Evolutionary conservation across 2,888 invertebrate genomes (phyloP).

Genomic region (Stenotaenia linearis): DNA sequence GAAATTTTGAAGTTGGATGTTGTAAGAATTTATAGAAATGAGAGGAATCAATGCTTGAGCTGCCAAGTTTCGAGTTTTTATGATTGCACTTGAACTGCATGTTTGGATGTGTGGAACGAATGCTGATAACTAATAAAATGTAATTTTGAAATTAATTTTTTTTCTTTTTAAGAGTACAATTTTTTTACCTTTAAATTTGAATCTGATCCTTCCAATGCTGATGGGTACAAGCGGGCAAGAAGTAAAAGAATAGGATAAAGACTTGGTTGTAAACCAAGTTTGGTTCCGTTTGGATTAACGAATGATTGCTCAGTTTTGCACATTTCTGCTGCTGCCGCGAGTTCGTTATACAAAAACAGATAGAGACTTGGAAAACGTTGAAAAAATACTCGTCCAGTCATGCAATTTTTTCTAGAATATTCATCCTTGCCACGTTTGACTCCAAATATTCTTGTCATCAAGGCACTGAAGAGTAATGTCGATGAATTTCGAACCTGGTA

Average conservation of each 20-base stretch:
- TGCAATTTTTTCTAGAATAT: slow-evolving; percentile 46
- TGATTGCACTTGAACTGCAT: slow-evolving; percentile 61
- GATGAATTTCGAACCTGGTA: slow-evolving; percentile 63
- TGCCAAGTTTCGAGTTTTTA: slow-evolving; percentile 65
- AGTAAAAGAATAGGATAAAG: slow-evolving; percentile 72
- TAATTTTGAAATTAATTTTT: background rate
- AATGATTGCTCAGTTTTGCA: background rate
- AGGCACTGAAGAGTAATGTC: slow-evolving; percentile 72
- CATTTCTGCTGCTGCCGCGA: slow-evolving; percentile 42
- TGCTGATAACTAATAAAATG: slow-evolving; percentile 54
- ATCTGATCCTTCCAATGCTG: slow-evolving; percentile 63
- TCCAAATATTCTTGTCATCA: slow-evolving; percentile 81
- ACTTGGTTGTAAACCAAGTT: slow-evolving; percentile 52
- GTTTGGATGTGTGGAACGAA: slow-evolving; percentile 60
- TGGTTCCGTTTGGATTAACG: slow-evolving; percentile 26
- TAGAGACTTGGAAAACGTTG: slow-evolving; percentile 61
- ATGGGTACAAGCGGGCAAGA: slow-evolving; percentile 70
- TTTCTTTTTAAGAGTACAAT: background rate
- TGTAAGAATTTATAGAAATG: slow-evolving; percentile 49
- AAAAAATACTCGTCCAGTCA: slow-evolving; percentile 66
- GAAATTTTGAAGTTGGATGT: slow-evolving; percentile 44
- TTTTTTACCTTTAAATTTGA: slow-evolving; percentile 57
- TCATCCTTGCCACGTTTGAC: slow-evolving; percentile 57
- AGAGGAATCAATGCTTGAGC: slow-evolving; percentile 63
- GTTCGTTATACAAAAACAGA: slow-evolving; percentile 54